phyloP scores from a whole-genome alignment of 2,888 invertebrate genomes.

The Eulithis prunata region DNA sequence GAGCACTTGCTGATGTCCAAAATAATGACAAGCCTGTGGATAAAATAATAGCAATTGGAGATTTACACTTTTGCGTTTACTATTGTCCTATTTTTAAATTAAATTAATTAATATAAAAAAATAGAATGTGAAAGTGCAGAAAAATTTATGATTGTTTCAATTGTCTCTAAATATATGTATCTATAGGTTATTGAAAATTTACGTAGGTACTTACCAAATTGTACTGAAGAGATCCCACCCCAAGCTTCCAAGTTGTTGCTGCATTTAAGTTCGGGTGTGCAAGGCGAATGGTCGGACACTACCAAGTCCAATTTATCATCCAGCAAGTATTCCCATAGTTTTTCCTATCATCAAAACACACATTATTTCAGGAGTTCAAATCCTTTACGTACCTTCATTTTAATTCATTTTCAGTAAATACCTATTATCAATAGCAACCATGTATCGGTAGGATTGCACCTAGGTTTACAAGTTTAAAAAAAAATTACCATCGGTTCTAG shows the following conservation, averaged over 20 bases:
- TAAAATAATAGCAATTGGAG: slow-evolving; percentile 10
- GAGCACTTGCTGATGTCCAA: slow-evolving; percentile 86
- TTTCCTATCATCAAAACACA: slow-evolving; percentile 65
- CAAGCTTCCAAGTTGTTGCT: slow-evolving; percentile 88
- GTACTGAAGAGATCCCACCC: slow-evolving; percentile 90
- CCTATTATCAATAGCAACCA: too few relatives aligned
- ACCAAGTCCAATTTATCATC: slow-evolving; percentile 85
- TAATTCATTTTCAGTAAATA: too few relatives aligned
- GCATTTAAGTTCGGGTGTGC: slow-evolving; percentile 86
- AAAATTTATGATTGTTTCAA: too few relatives aligned
- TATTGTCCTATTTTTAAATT: too few relatives aligned
- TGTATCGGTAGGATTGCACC: too few relatives aligned
- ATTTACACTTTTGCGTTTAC: neutral
- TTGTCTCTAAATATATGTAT: too few relatives aligned
- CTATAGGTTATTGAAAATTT: neutral
- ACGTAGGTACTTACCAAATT: slow-evolving; percentile 82
- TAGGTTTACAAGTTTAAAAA: too few relatives aligned
- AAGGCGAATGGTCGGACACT: slow-evolving; percentile 88
- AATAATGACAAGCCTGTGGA: slow-evolving; percentile 85
- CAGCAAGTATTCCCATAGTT: slow-evolving; percentile 86
- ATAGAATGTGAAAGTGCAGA: too few relatives aligned
- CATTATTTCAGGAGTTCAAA: too few relatives aligned
- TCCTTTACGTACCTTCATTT: too few relatives aligned
- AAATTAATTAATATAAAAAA: too few relatives aligned
- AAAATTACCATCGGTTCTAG: too few relatives aligned